Base-by-base conservation (phyloP, 35 echinoderm and acorn worm genomes). In the Hemicentrotus pulcherrimus region DNA sequence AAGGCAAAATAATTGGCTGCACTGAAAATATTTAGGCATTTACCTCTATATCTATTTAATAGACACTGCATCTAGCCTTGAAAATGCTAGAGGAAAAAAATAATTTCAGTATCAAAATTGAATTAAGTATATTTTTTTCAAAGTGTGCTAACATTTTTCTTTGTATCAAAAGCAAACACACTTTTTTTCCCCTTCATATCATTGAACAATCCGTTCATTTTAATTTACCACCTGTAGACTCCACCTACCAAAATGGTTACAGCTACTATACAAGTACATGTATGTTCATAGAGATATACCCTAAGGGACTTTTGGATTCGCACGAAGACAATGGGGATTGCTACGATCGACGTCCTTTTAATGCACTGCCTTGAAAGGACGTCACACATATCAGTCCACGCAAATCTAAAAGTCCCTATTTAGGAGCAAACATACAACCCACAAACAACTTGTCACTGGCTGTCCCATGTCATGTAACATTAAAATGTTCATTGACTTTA, bases 1-100 rank as follows among this genome's bases (percentile, higher is more conserved):
- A 78, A 78, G 65, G 65, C 65, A 28, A 78, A 78, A 78, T 78
- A 78, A 78, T 78, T 78, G 65, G 65, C 65, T 78, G 65, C 24
- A 78, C 65, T n/a, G 18, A 78, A 3, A 78, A 5, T 18, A 78
- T 78, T 78, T n/a, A 78, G 22, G 18, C 65, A 28, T 28, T 78
- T 28, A 41, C 22, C 18, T 78, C 4, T 78, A 7, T 8, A 78
- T 7, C 4, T 28, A 22, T 4, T 18, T 70, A 70, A 19, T 22
- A n/a, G 22, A 78, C 28, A 78, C 65, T 28, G 28, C 19, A 78
- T 78, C 5, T 5, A 7, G 65, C 65, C 6, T n/a, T 78, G 65
- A 78, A n/a, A 55, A 78, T 6, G 28, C 19, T 78, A 28, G 28
- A 78, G 65, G 65, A 15, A 78, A 78, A 22, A 78, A 7, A 78